Percentiles rank a stretch among this genome's conserved stretches.
Evolutionary conservation across 30 jellyfish, hydroid and myxozoan species (phyloP).

Genomic region (Pelagia noctiluca): DNA sequence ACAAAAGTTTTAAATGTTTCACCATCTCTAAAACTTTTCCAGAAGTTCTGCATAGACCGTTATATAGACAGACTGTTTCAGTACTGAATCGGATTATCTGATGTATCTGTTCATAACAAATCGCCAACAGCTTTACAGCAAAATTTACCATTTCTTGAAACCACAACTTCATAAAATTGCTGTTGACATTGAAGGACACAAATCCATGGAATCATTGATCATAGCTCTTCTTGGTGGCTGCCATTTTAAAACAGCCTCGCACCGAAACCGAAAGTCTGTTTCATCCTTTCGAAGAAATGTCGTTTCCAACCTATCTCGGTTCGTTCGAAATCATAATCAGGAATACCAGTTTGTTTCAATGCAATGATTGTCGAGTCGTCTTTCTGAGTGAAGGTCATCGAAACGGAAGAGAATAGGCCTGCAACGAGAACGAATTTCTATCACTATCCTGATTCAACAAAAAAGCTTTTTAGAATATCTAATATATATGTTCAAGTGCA

Average conservation of each 20-base stretch:
- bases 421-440: background rate
- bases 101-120: too few relatives aligned
- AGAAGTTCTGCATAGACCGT: too few relatives aligned
- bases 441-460: background rate
- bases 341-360: slow-evolving; percentile 91
- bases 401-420: slow-evolving; percentile 83
- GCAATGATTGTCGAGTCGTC: slow-evolving; percentile 82
- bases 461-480: background rate
- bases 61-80: too few relatives aligned
- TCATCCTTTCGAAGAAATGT: slow-evolving; percentile 94
- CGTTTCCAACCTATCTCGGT: slow-evolving; percentile 96
- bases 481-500: too few relatives aligned
- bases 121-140: too few relatives aligned
- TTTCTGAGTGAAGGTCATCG: slow-evolving; percentile 79
- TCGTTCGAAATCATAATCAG: slow-evolving; percentile 85
- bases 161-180: too few relatives aligned
- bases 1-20: too few relatives aligned
- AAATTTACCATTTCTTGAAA: too few relatives aligned
- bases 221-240: background rate
- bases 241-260: slow-evolving; percentile 71
- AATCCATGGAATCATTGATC: too few relatives aligned
- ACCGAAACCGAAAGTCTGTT: slow-evolving; percentile 93
- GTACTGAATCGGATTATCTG: too few relatives aligned
- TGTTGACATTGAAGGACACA: too few relatives aligned
- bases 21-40: too few relatives aligned